Conservation (phyloP, 2,888 invertebrate genomes). For the Scotopteryx bipunctaria region DNA sequence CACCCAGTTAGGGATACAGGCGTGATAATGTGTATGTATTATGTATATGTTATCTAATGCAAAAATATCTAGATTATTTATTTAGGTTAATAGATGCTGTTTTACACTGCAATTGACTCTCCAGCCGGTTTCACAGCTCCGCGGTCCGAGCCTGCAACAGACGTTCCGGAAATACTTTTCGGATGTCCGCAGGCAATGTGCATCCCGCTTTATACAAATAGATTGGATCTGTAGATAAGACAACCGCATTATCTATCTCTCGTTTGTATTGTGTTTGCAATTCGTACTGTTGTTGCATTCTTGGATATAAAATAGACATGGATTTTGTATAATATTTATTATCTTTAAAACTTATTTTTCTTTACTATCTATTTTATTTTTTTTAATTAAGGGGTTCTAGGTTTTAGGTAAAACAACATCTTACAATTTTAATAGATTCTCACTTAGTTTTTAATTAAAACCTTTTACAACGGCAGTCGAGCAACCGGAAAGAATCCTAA, state of each 20-base stretch:
- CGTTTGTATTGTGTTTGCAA: slow-evolving; percentile 5
- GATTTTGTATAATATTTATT: not conserved
- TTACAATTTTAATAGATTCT: too few species aligned
- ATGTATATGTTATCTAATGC: too few species aligned
- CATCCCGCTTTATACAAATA: slow-evolving; percentile 48
- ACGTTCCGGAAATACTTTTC: slow-evolving; percentile 65
- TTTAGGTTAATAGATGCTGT: too few species aligned
- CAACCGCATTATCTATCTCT: slow-evolving; percentile 24
- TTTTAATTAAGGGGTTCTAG: too few species aligned
- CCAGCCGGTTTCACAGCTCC: slow-evolving; percentile 43
- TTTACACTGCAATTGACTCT: not conserved
- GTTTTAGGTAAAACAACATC: too few species aligned
- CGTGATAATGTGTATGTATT: too few species aligned
- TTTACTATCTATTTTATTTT: too few species aligned
- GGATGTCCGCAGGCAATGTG: slow-evolving; percentile 64
- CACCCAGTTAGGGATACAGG: too few species aligned
- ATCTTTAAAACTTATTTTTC: not conserved
- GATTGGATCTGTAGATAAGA: slow-evolving; percentile 42
- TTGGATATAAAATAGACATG: not conserved
- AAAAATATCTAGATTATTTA: too few species aligned
- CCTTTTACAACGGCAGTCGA: slow-evolving; percentile 23
- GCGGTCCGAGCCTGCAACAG: slow-evolving; percentile 47
- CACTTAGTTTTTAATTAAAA: slow-evolving; percentile 36
- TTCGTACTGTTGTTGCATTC: slow-evolving; percentile 1
- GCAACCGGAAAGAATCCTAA: slow-evolving; percentile 31